Base-by-base conservation (phyloP, 1,140 invertebrate species). In the Matsumurasca onukii region DNA sequence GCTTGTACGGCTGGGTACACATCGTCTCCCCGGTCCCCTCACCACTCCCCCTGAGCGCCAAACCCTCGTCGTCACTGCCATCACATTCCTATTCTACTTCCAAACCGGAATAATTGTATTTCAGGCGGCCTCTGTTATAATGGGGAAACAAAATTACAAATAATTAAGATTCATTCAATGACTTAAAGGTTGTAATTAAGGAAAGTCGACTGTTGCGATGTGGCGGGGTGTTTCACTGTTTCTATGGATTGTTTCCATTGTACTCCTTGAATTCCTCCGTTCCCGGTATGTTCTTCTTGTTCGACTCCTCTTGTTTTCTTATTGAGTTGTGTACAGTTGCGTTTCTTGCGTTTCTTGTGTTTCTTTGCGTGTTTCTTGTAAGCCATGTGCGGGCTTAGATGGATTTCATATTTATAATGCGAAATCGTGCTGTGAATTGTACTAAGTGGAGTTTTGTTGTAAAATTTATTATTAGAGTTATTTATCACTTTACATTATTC, bases 121-220 rank as follows among this genome's bases (percentile, higher is more conserved):
- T 65, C 62, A 65, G 31, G 25, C 31, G 62, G 62, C 62, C 62
- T 63, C 61, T 24, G 61, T 48, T 48, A n/a, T 65, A 45, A 39
- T 65, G 62, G 31, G 24, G 30, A 66, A 66, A 66, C 64, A 66
- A 66, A 70, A 70, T 70, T 70, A 70, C 63, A 70, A 70, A 70
- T 70, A 70, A 70, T 70, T 70, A 70, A 70, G 64, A 70, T 61
- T 70, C 69, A 70, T 70, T 70, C 63, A 67, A 70, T 66, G 69
- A 65, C 34, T 55, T 55, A 55, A 70, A 70, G 69, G 52, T 70
- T 61, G 69, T 65, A 70, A 70, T 70, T 70, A 69, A 69, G 68
- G 63, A 64, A 69, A 51, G 62, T 64, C 63, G 66, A 69, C 59
- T 63, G 45, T 31, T 31, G 27, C n/a, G 24, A 20, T 55, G 51